Base-by-base conservation (phyloP, 2,888 invertebrate genomes). In the Cyaniris semiargus region DNA sequence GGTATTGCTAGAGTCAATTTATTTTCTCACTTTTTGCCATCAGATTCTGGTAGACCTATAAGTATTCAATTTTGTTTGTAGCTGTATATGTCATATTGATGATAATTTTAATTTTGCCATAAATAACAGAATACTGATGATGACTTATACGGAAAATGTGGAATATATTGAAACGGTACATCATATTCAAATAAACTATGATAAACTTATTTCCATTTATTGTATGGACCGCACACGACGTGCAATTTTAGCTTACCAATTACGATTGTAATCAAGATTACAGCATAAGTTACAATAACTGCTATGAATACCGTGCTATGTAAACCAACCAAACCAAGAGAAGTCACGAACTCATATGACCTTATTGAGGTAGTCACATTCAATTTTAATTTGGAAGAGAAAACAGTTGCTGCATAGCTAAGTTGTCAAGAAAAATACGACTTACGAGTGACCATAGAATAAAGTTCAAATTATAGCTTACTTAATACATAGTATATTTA, bases 241-340 rank as follows among this genome's bases (percentile, higher is more conserved):
- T 58, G 77, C 72, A 72, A 77, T 77, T 77, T 72, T 77, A 72
- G 71, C 77, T 77, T 38, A 77, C 58, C 77, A 48, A 77, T 77
- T 60, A 77, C 60, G 72, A 77, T 77, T 77, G 48, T 77, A 72
- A 77, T 77, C 77, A 58, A 44, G 71, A 71, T 72, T 72, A 44
- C 18, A 76, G 58, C 58, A 58, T 71, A 34, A 72, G 56, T 27
- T 77, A 77, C 72, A 72, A 77, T 74, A 77, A 77, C 72, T 71
- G 71, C 58, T 77, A 58, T 72, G 77, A 72, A 77, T 48, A 48
- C 53, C 53, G 53, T 53, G 15, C 13, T 53, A 53, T 74, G 71
- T 56, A 77, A 71, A 71, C 71, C 53, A 23, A 74, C 44, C 18
- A 27, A 23, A 53, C 44, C 18, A 27, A 27, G 74, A 44, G 74